Base-by-base conservation (phyloP, 1,140 invertebrate genomes). In the Tenebrio molitor region DNA sequence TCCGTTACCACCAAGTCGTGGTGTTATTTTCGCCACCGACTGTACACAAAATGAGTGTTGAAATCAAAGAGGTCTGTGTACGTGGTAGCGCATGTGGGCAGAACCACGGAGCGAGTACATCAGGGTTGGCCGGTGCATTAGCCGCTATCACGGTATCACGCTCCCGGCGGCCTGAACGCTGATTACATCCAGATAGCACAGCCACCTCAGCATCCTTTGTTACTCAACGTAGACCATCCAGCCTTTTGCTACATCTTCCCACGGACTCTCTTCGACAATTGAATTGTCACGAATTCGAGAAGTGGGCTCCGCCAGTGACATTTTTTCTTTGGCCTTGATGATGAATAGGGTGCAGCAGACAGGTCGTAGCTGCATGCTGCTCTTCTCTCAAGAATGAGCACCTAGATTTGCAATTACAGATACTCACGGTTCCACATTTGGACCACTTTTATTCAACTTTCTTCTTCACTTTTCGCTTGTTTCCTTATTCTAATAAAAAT, bases 191-290 rank as follows among this genome's bases (percentile, higher is more conserved):
- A 44, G 69, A 70, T 70, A 70, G 39, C 34, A 36, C 53, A 70
- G 69, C 69, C 69, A 70, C 69, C 69, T 70, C 69, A 70, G 69
- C 69, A 70, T 70, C 69, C 69, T 70, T 70, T 70, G 69, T 70
- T 70, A 15, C 50, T 7, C 21, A 66, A 23, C 12, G n/a, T 12
- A 62, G 53, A 34, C 58, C 8, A 64, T 5, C 19, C 23, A n/a
- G 0, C 29, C 19, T 44, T 66, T 66, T 44, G 42, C 44, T 68
- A 33, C 65, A 15, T 25, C 65, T 68, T 50, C 41, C 41, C 62
- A 65, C 62, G 62, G 33, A 5, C 36, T 33, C 29, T 5, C 58
- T 12, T 34, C n/a, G 19, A 41, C 65, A 66, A 70, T 70, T 70
- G 69, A 70, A 70, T 70, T 36, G 33, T 63, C 69, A 70, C 69